Evolutionary conservation across 2,888 invertebrate genomes (phyloP).

Genomic region (Ommatoiulus sabulosus): DNA sequence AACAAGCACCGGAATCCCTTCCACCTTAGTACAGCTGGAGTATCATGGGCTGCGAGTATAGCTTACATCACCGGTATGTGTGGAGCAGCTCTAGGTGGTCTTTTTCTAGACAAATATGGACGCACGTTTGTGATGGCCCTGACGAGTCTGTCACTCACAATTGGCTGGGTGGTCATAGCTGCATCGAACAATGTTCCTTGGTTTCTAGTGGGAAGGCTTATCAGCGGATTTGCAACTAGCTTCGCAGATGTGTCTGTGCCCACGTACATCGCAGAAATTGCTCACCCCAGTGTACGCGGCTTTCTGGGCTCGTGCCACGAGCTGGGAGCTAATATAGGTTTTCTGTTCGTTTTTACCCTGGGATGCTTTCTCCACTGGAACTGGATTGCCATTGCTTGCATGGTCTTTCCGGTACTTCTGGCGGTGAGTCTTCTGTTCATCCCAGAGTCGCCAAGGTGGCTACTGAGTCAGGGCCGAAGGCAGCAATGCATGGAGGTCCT

Average conservation of each 20-base stretch:
- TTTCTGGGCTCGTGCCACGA: conserved; percentile 58
- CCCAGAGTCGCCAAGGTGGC: conserved; percentile 57
- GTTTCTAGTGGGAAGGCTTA: conserved; percentile 59
- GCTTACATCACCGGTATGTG: conserved; percentile 30
- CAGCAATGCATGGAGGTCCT: not conserved
- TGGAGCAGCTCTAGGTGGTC: conserved; percentile 40
- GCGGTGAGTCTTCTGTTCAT: conserved; percentile 31
- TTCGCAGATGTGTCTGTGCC: conserved; percentile 58
- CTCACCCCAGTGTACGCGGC: conserved; percentile 59
- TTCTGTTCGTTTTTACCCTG: conserved; percentile 26
- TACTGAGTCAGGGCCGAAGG: not conserved
- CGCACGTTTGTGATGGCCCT: conserved; percentile 10
- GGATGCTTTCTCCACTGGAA: conserved; percentile 55
- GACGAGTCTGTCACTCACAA: not conserved
- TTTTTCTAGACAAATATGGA: conserved; percentile 28
- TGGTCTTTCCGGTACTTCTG: conserved; percentile 37
- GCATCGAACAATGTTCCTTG: not conserved
- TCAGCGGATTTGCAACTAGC: conserved; percentile 59
- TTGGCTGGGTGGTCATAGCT: conserved; percentile 49
- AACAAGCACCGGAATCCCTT: conserved; percentile 9
- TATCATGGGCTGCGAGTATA: conserved; percentile 41
- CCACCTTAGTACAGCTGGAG: not conserved
- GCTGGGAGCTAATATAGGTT: conserved; percentile 56
- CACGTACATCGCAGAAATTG: conserved; percentile 59
- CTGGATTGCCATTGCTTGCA: conserved; percentile 54